phyloP scores from a whole-genome alignment of 37 sponge, comb jelly and placozoan species.

The Crambe crambe region DNA sequence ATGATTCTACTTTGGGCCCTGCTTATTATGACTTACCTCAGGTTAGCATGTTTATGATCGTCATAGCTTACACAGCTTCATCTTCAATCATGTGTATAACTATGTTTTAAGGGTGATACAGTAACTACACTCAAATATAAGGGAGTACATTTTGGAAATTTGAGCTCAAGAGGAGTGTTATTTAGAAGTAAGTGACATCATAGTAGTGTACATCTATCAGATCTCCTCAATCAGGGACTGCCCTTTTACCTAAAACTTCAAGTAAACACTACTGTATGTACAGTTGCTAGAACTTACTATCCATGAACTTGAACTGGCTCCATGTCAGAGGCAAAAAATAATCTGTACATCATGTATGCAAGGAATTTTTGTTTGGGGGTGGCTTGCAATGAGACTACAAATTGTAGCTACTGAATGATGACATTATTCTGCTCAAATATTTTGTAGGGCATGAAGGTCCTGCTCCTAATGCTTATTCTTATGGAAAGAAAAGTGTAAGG shows the following conservation, averaged over 20 bases:
- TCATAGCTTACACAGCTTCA: too few relatives aligned
- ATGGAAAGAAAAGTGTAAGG: too few relatives aligned
- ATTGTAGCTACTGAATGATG: neutral
- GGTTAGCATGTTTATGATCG: slow-evolving; percentile 35
- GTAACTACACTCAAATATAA: slow-evolving; percentile 75
- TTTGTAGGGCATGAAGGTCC: neutral
- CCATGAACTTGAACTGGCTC: too few relatives aligned
- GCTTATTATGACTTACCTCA: slow-evolving; percentile 84
- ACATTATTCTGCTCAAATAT: neutral
- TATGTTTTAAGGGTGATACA: slow-evolving; percentile 31
- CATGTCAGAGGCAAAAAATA: too few relatives aligned
- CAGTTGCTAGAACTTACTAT: too few relatives aligned
- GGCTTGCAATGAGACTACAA: too few relatives aligned
- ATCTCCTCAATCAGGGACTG: too few relatives aligned
- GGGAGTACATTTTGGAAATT: slow-evolving; percentile 82
- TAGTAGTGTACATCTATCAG: too few relatives aligned
- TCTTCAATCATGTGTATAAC: neutral
- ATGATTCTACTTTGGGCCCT: slow-evolving; percentile 88
- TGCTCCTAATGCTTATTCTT: neutral
- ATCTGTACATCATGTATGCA: too few relatives aligned
- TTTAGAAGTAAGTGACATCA: neutral
- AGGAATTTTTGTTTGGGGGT: too few relatives aligned
- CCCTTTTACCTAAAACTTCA: too few relatives aligned
- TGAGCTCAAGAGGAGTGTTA: slow-evolving; percentile 42
- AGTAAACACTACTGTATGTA: too few relatives aligned